Evolutionary conservation across 2,113 vertebrate genomes (phyloP), one percentile per base, ranked within the genome.

Genomic region (Thinocorus orbignyianus): DNA sequence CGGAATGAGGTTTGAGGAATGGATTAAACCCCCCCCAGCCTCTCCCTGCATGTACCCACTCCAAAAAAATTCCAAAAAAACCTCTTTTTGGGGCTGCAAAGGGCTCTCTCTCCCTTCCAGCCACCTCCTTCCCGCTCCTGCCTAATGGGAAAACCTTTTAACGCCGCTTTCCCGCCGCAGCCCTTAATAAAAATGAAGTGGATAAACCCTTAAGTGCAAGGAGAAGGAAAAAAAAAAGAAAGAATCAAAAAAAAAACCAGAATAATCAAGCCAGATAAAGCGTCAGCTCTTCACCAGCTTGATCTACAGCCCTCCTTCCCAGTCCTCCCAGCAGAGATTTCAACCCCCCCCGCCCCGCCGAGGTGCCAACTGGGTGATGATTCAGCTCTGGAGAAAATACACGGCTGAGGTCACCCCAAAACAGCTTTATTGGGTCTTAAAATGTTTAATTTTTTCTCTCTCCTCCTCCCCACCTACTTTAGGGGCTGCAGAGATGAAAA

Each of bases 111-210:
- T 74, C 48, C 28, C 33, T 51, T 66, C 80, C 96, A 96, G 96
- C 46, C 74, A 72, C 93, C 91, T 94, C 89, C 77, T 92, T 26
- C 90, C 26, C n/a, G 17, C 72, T 88, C 73, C 78, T 17, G 73
- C 44, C 55, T 88, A 54, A 91, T 20, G 70, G 20, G 42, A 81
- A 90, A 84, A n/a, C 70, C 88, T 94, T 93, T 96, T 76, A 96
- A 65, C 55, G 37, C 39, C n/a, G 54, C 54, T 90, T 90, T 81
- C 88, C 95, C 93, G 80, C 89, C 48, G 81, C 79, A 91, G 81
- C 74, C 79, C 92, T 94, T 17, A 17, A 51, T 30, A 54, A 78
- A 93, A 79, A 81, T 26, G 4, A 28, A 81, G 88, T 9, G 37
- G 70, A 55, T 66, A 71, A 93, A 86, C 42, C 26, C 64, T 55